phyloP scores from a whole-genome alignment of 2,888 invertebrate species.

The Acleris sparsana region DNA sequence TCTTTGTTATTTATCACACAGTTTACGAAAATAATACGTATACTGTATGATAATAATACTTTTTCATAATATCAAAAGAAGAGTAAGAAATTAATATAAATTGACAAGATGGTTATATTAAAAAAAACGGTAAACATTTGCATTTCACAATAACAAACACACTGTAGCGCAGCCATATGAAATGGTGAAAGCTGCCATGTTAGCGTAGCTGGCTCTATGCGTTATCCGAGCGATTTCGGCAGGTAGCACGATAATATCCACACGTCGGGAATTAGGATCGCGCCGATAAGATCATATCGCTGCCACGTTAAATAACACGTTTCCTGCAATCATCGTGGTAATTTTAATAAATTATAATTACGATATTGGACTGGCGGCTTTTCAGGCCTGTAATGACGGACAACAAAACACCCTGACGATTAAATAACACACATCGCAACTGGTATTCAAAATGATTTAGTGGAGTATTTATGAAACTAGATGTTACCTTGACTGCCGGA shows the following conservation, averaged over 20 bases:
- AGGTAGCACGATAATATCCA: slow-evolving; percentile 79
- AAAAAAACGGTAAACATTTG: too few relatives aligned
- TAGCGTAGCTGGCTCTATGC: slow-evolving; percentile 28
- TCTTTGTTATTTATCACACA: slow-evolving; percentile 28
- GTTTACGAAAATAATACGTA: slow-evolving; percentile 3
- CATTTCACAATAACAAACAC: neutral
- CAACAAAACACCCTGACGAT: slow-evolving; percentile 54
- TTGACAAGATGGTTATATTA: too few relatives aligned
- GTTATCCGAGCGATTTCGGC: slow-evolving; percentile 72
- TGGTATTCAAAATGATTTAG: slow-evolving; percentile 23
- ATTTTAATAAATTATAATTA: slow-evolving; percentile 81
- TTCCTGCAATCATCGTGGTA: slow-evolving; percentile 81
- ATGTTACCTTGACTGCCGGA: slow-evolving; percentile 24
- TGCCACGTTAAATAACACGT: slow-evolving; percentile 80
- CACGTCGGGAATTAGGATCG: slow-evolving; percentile 79
- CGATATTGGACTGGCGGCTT: slow-evolving; percentile 71
- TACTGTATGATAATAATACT: neutral
- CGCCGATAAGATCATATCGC: slow-evolving; percentile 78
- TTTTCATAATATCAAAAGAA: neutral
- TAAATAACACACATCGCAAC: slow-evolving; percentile 56
- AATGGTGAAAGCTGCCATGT: slow-evolving; percentile 55
- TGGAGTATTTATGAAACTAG: slow-evolving; percentile 4
- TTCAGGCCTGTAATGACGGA: slow-evolving; percentile 66
- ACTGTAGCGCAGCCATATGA: slow-evolving; percentile 27
- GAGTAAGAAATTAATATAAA: too few relatives aligned